Conservation (phyloP, 2,888 invertebrate genomes). For the Cephus pulcher region DNA sequence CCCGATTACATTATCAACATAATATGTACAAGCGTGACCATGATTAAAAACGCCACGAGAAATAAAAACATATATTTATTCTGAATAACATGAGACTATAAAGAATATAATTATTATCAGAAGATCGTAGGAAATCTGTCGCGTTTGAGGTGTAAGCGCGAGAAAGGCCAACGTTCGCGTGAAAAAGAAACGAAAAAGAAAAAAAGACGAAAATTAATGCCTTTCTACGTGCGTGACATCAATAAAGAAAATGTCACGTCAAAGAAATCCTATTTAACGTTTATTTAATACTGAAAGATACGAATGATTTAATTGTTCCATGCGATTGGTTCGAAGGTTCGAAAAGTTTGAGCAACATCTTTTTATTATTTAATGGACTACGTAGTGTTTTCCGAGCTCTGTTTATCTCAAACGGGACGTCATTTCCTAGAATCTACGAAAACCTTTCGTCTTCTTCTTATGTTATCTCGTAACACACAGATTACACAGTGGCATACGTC, state of each 20-base stretch:
- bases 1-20: constrained; percentile 41
- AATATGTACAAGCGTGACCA: constrained; percentile 54
- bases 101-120: constrained; percentile 54
- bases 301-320: neutral
- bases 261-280: neutral
- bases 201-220: neutral
- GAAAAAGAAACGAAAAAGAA: neutral
- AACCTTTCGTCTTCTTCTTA: constrained; percentile 26
- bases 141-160: constrained; percentile 32
- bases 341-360: neutral
- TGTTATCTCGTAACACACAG: constrained; percentile 50
- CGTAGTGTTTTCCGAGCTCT: constrained; percentile 10
- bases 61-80: constrained; percentile 60
- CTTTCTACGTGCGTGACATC: neutral
- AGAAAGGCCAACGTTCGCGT: neutral
- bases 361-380: neutral
- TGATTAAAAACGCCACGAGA: constrained; percentile 53
- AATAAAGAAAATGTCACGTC: neutral
- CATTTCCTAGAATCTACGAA: constrained; percentile 14
- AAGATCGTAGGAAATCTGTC: constrained; percentile 28
- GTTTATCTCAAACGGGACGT: constrained; percentile 21
- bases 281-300: neutral
- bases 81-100: constrained; percentile 60
- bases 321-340: neutral
- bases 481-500: constrained; percentile 53